These are phyloP conservation scores for Leucophenga montana DNA, from an alignment of 2,888 invertebrate species.

Conservation along the genomic window DNA sequence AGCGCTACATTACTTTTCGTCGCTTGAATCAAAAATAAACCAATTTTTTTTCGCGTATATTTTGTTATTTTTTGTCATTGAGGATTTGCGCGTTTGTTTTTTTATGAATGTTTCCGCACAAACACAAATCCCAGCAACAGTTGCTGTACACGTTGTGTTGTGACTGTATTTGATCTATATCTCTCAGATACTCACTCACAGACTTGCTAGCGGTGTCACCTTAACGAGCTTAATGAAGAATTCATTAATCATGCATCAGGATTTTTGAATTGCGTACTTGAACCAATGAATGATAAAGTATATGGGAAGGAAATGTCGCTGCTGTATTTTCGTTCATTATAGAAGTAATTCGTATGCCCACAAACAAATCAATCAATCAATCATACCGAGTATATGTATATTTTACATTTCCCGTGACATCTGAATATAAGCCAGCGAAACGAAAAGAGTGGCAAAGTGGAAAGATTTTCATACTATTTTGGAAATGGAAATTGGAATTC, in stretches of 20 bases:
- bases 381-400: background rate
- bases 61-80: background rate
- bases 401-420: too few relatives aligned
- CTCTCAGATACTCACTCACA: too few relatives aligned
- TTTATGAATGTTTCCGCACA: background rate
- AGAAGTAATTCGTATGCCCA: background rate
- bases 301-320: background rate
- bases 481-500: too few relatives aligned
- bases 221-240: slow-evolving; percentile 66
- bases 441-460: too few relatives aligned
- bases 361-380: slow-evolving; percentile 14
- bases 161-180: slow-evolving; percentile 13
- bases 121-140: slow-evolving; percentile 50
- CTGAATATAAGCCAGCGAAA: too few relatives aligned
- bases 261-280: background rate
- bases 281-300: background rate
- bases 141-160: slow-evolving; percentile 33
- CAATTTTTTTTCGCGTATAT: background rate
- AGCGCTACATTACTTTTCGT: slow-evolving; percentile 37
- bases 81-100: background rate
- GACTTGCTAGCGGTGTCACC: slow-evolving; percentile 47
- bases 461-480: too few relatives aligned
- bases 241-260: slow-evolving; percentile 60
- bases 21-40: background rate
- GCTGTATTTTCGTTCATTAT: background rate